These are phyloP conservation scores for Cerceris ruficornis DNA, from an alignment of 2,888 invertebrate genomes.

Conservation along the genomic window DNA sequence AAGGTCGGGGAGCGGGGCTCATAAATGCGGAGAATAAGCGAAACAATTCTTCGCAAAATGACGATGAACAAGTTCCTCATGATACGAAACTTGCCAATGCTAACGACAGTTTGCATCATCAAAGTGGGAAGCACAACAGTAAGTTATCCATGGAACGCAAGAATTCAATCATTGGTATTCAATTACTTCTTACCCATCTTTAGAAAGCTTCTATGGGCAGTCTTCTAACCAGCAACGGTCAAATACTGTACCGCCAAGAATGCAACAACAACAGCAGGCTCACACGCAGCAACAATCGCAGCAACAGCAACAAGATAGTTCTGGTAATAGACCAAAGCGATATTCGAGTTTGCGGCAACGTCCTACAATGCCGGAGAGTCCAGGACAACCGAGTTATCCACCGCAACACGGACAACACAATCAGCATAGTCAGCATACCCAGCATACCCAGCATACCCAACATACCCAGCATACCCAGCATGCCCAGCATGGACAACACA, in stretches of 20 bases:
- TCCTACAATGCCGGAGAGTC: conserved; percentile 77
- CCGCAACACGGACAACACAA: conserved; percentile 74
- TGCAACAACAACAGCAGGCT: conserved; percentile 77
- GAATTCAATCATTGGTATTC: not conserved
- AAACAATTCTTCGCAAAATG: conserved; percentile 68
- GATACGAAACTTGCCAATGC: conserved; percentile 77
- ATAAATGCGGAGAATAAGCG: conserved; percentile 71
- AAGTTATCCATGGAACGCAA: conserved; percentile 36
- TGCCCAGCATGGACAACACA: conserved; percentile 65
- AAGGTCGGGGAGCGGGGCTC: conserved; percentile 74
- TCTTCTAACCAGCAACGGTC: conserved; percentile 76
- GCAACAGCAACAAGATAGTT: conserved; percentile 76
- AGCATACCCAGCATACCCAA: conserved; percentile 68
- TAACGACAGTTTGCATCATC: conserved; percentile 72
- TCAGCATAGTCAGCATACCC: conserved; percentile 69
- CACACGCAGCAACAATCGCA: conserved; percentile 75
- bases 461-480: conserved; percentile 43
- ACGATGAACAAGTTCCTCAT: conserved; percentile 75
- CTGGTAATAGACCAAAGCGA: conserved; percentile 84
- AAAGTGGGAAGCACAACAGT: conserved; percentile 76
- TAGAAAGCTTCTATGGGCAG: conserved; percentile 78
- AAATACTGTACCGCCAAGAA: conserved; percentile 76
- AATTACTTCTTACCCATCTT: conserved; percentile 32
- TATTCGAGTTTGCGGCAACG: conserved; percentile 87
- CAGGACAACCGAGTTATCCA: conserved; percentile 74